These are phyloP conservation scores for Hoplodrina blanda DNA, from an alignment of 2,888 invertebrate species.

Conservation along the genomic window DNA sequence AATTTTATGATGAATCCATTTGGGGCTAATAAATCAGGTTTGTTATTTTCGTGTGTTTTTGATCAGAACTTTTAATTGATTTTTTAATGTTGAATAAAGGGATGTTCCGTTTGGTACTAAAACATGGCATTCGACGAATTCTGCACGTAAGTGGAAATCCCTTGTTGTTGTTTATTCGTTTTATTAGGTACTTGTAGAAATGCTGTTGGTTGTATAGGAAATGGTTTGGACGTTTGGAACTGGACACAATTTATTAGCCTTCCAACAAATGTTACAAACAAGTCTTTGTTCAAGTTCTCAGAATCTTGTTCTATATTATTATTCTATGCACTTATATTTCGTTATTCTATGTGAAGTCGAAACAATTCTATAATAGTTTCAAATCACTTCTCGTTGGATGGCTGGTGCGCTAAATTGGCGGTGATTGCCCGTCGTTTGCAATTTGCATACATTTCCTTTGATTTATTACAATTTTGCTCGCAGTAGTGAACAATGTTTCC, in stretches of 20 bases:
- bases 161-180: slow-evolving; percentile 19
- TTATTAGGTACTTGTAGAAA: slow-evolving; percentile 19
- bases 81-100: slow-evolving; percentile 46
- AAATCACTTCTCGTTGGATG: slow-evolving; percentile 16
- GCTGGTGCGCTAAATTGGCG: slow-evolving; percentile 19
- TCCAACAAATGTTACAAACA: background rate
- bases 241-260: background rate
- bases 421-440: slow-evolving; percentile 37
- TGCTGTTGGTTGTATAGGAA: background rate
- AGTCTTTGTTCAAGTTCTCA: background rate
- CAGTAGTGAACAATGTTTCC: slow-evolving; percentile 18
- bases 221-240: slow-evolving; percentile 3
- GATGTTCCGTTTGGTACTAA: slow-evolving; percentile 29
- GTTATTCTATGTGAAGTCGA: background rate
- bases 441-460: slow-evolving; percentile 54
- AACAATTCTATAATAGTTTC: slow-evolving; percentile 23
- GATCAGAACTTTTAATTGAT: slow-evolving; percentile 61
- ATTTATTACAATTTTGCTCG: slow-evolving; percentile 52
- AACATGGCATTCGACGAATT: slow-evolving; percentile 22
- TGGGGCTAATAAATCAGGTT: slow-evolving; percentile 69
- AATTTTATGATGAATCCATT: slow-evolving; percentile 68
- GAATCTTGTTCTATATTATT: background rate
- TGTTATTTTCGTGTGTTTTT: slow-evolving; percentile 60
- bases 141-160: slow-evolving; percentile 12
- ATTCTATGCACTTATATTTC: background rate